Percentiles rank a stretch among this genome's conserved stretches.
phyloP scores from a whole-genome alignment of 2,888 invertebrate species.

The Hoplodrina ambigua region DNA sequence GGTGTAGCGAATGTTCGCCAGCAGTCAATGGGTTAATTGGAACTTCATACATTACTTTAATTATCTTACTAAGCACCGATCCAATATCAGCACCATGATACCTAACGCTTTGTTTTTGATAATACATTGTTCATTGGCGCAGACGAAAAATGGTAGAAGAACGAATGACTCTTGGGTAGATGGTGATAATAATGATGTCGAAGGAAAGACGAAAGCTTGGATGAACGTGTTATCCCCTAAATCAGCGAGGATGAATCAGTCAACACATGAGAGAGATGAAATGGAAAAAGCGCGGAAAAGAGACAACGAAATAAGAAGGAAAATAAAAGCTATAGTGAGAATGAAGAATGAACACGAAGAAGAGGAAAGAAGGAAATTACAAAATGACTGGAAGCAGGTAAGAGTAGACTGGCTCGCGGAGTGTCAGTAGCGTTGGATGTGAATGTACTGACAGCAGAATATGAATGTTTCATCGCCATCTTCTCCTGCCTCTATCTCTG shows the following conservation, averaged over 20 bases:
- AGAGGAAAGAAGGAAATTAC: background rate
- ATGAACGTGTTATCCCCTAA: slow-evolving; percentile 38
- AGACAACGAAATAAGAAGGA: slow-evolving; percentile 23
- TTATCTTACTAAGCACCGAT: background rate
- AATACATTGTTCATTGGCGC: slow-evolving; percentile 38
- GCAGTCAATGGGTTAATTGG: background rate
- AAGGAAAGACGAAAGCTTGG: slow-evolving; percentile 44
- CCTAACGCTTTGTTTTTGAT: slow-evolving; percentile 6
- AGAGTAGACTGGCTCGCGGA: slow-evolving; percentile 10
- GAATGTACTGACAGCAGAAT: slow-evolving; percentile 6
- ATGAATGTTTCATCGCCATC: background rate
- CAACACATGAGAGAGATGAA: slow-evolving; percentile 10
- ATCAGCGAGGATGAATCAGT: slow-evolving; percentile 36
- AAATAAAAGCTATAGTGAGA: slow-evolving; percentile 23
- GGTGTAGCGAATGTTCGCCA: no score
- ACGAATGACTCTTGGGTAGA: slow-evolving; percentile 30
- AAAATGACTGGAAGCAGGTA: slow-evolving; percentile 36
- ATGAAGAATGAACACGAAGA: slow-evolving; percentile 23
- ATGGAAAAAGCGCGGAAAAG: slow-evolving; percentile 2
- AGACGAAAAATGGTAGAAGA: slow-evolving; percentile 29
- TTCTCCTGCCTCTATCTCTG: background rate
- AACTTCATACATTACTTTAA: background rate
- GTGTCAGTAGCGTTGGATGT: background rate
- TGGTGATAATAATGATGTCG: slow-evolving; percentile 34
- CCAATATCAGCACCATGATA: background rate